These are phyloP conservation scores for Montipora efflorescens DNA, from an alignment of 64 coral and sea anemone species.

Conservation along the genomic window DNA sequence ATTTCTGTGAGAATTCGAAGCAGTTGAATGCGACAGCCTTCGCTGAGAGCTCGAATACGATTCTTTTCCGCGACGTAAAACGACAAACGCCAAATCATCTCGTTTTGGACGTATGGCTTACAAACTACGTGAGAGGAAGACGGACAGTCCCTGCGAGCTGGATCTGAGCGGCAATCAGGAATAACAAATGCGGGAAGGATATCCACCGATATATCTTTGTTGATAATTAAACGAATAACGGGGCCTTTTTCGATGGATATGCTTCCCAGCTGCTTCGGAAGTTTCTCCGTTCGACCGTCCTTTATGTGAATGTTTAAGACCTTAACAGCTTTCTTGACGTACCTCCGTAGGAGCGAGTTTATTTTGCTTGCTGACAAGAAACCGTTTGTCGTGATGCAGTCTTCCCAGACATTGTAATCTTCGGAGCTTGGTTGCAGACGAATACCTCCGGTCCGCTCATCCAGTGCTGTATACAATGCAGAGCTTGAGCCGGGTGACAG, in stretches of 20 bases:
- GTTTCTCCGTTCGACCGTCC: constrained; percentile 78
- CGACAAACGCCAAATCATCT: constrained; percentile 85
- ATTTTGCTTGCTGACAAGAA: constrained; percentile 92
- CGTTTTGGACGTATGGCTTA: constrained; percentile 68
- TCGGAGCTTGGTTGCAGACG: constrained; percentile 85
- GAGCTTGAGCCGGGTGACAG: constrained; percentile 83
- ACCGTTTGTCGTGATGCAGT: constrained; percentile 89
- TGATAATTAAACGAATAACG: constrained; percentile 79
- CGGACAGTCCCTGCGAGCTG: constrained; percentile 75
- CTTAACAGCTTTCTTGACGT: constrained; percentile 95
- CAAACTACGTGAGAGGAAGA: constrained; percentile 90
- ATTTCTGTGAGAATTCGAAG: constrained; percentile 95
- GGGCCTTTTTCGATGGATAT: constrained; percentile 86
- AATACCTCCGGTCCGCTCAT: constrained; percentile 68
- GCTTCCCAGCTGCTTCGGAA: constrained; percentile 82
- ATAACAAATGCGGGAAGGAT: constrained; percentile 92
- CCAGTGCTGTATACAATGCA: constrained; percentile 84
- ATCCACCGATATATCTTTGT: constrained; percentile 91
- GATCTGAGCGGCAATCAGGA: constrained; percentile 81
- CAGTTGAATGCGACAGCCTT: constrained; percentile 89
- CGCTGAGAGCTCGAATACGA: constrained; percentile 85
- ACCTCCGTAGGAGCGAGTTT: constrained; percentile 80
- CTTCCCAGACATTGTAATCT: constrained; percentile 78
- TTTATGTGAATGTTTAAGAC: constrained; percentile 91
- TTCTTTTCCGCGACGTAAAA: constrained; percentile 96